Base-by-base conservation (phyloP, 2,888 invertebrate species). In the Philereme vetulata region DNA sequence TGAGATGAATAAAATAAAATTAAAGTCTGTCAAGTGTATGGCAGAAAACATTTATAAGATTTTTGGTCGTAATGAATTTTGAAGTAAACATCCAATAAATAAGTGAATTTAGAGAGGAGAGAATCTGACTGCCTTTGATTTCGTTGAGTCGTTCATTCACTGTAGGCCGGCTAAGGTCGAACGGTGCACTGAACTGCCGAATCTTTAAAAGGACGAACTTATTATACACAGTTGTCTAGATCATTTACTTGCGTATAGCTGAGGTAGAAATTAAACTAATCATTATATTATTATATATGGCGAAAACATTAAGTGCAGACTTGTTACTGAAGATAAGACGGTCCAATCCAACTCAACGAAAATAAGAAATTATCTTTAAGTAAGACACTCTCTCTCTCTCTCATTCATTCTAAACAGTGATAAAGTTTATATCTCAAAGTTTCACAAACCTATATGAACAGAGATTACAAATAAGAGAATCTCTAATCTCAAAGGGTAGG, bases 181-280 rank as follows among this genome's bases (percentile, higher is more conserved):
- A 80, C 80, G 64, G 84, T 71, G 72, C 82, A 77, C 66, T 81
- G 83, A 84, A 81, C 85, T 74, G 71, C 60, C 54, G 64, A 75
- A 80, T 75, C 71, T 74, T 72, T 51, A 70, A 72, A 76, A 79
- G 77, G 79, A 62, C 80, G 64, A 73, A 71, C 69, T 65, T 54
- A 69, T 70, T 71, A 72, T 71, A 60, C 69, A 72, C 70, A 72
- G 52, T 72, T 70, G 80, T 78, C 79, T 80, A 78, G 81, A 79
- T 77, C 61, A 75, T 70, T 75, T 66, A 68, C 67, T 67, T 54
- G 69, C 70, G 10, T 67, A 62, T 68, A 62, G 56, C 9, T 59
- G 21, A 4, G 44, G 55, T 60, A 58, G 54, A 70, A 69, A 54
- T 63, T 65, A 35, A 34, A 66, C 64, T 63, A 48, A 33, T 44